phyloP scores from a whole-genome alignment of 2,113 vertebrate genomes.

The Periophthalmus modestus region DNA sequence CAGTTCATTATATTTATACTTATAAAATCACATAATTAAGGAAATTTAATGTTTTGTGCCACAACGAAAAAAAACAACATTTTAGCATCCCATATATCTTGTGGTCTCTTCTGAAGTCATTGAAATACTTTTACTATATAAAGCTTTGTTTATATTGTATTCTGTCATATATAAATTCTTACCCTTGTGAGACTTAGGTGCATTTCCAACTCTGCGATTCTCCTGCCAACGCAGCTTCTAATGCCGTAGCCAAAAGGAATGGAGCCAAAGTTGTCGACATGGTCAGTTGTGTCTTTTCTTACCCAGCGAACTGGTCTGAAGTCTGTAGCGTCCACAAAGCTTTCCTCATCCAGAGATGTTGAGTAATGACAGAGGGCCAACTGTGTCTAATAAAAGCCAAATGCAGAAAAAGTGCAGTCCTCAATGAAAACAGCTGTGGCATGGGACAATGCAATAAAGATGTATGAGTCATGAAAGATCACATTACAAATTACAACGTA shows the following conservation, averaged over 20 bases:
- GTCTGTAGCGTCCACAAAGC: slow-evolving; percentile 76
- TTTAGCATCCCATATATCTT: not conserved
- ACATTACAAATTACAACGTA: slow-evolving; percentile 39
- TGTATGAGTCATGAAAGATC: slow-evolving; percentile 53
- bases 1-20: too few species aligned
- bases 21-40: too few species aligned
- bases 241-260: slow-evolving; percentile 93
- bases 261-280: slow-evolving; percentile 91
- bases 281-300: slow-evolving; percentile 79
- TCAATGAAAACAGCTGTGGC: slow-evolving; percentile 44
- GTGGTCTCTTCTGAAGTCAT: not conserved
- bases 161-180: slow-evolving; percentile 9
- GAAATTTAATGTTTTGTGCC: too few species aligned
- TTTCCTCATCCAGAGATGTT: slow-evolving; percentile 86
- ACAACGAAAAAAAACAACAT: not conserved
- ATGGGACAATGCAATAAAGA: slow-evolving; percentile 23
- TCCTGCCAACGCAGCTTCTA: slow-evolving; percentile 88
- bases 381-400: slow-evolving; percentile 80
- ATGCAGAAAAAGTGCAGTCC: slow-evolving; percentile 7
- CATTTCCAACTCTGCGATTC: slow-evolving; percentile 91
- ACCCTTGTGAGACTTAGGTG: slow-evolving; percentile 87
- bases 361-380: slow-evolving; percentile 91
- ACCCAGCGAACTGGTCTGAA: slow-evolving; percentile 89
- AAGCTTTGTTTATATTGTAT: not conserved
- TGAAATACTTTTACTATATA: not conserved